These are phyloP conservation scores for Panagrolaimus sp. DNA, from an alignment of 1,140 invertebrate genomes.

Conservation along the genomic window DNA sequence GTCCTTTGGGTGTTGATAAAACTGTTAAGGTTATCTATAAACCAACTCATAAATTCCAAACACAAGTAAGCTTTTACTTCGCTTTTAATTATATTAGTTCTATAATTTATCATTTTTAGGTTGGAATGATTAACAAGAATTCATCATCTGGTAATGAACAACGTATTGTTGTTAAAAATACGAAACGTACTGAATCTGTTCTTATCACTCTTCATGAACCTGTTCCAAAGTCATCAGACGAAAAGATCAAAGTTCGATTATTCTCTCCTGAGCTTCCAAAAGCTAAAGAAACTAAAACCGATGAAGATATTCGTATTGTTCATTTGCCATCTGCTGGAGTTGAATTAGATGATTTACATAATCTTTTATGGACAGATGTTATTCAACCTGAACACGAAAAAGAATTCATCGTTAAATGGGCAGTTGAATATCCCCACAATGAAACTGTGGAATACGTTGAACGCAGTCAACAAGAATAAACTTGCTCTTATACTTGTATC, in stretches of 20 bases:
- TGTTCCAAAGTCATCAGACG: conserved; percentile 59
- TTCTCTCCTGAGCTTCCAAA: conserved; percentile 37
- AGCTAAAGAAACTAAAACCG: conserved; percentile 20
- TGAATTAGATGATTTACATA: conserved; percentile 54
- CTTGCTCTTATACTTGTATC: too few species aligned
- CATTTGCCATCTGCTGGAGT: conserved; percentile 33
- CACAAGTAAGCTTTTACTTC: conserved; percentile 31
- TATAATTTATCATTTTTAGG: conserved; percentile 25
- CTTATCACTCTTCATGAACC: conserved; percentile 58
- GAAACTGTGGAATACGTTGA: conserved; percentile 8
- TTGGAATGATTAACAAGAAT: conserved; percentile 49
- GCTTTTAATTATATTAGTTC: background rate
- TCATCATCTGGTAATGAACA: conserved; percentile 52
- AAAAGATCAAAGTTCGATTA: conserved; percentile 61
- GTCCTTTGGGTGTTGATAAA: conserved; percentile 60
- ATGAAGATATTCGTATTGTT: conserved; percentile 1
- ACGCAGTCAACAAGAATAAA: too few species aligned
- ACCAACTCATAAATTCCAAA: conserved; percentile 53
- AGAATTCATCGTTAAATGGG: conserved; percentile 38
- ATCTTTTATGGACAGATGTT: conserved; percentile 59
- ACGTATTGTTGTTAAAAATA: conserved; percentile 59
- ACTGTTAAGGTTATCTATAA: conserved; percentile 60
- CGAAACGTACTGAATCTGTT: conserved; percentile 51
- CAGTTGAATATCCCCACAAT: conserved; percentile 13
- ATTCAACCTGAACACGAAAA: conserved; percentile 41